Evolutionary conservation across 2,113 vertebrate species (phyloP).

Genomic region (Polypterus bichir): DNA sequence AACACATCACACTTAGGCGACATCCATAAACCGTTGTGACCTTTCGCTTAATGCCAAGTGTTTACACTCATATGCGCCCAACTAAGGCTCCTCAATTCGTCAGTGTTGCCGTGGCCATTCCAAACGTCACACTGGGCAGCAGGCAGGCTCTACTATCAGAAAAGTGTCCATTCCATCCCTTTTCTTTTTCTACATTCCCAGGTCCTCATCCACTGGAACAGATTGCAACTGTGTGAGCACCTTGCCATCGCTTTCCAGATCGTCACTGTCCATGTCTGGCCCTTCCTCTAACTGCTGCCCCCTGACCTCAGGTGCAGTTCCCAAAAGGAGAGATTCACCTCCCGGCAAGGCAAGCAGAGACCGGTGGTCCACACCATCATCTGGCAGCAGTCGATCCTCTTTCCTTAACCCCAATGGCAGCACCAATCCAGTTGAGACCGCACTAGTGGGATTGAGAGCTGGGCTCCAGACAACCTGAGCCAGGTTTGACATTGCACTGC

Average conservation of each 20-base stretch:
- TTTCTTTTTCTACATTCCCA: slow-evolving; percentile 30
- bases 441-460: slow-evolving; percentile 11
- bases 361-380: slow-evolving; percentile 30
- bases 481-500: slow-evolving; percentile 22
- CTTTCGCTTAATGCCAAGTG: no score
- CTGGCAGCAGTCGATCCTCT: slow-evolving; percentile 45
- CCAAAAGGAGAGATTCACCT: slow-evolving; percentile 56
- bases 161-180: no score
- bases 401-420: slow-evolving; percentile 49
- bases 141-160: no score
- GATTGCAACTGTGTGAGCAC: slow-evolving; percentile 79
- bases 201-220: slow-evolving; percentile 68
- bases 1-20: no score
- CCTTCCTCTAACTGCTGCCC: slow-evolving; percentile 44
- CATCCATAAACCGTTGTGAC: no score
- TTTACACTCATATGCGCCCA: no score
- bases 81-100: no score
- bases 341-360: slow-evolving; percentile 54
- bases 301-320: slow-evolving; percentile 49
- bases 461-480: slow-evolving; percentile 50
- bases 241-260: slow-evolving; percentile 47
- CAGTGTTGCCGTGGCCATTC: no score
- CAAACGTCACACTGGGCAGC: no score
- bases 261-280: slow-evolving; percentile 37
- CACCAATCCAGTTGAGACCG: slow-evolving; percentile 23